Percentiles rank a stretch among this genome's conserved stretches.
phyloP scores from a whole-genome alignment of 2,113 vertebrate genomes.

The Struthio camelus region DNA sequence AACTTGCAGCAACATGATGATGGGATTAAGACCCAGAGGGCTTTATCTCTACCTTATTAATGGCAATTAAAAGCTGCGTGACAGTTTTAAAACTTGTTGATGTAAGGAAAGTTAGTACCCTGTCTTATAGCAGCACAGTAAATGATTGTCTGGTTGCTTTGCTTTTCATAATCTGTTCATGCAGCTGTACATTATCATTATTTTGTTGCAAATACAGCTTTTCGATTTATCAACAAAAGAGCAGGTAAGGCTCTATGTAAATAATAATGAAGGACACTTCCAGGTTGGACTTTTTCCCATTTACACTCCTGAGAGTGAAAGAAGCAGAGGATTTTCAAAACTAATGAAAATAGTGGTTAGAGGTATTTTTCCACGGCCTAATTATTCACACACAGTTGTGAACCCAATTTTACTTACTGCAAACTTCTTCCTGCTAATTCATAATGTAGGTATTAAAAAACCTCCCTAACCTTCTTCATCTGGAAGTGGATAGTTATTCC shows the following conservation, averaged over 20 bases:
- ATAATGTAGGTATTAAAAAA: neutral
- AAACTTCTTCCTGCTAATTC: neutral
- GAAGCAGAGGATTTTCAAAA: conserved; percentile 30
- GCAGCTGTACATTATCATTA: conserved; percentile 68
- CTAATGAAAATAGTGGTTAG: neutral
- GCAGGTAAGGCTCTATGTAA: conserved; percentile 65
- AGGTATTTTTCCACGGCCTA: neutral
- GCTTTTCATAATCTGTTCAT: conserved; percentile 48
- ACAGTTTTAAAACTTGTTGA: conserved; percentile 66
- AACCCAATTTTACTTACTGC: neutral
- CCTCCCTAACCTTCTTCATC: neutral
- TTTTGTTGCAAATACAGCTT: conserved; percentile 69
- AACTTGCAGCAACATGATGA: conserved; percentile 53
- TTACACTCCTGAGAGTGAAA: neutral
- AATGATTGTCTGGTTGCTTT: conserved; percentile 63
- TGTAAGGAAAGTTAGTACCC: conserved; percentile 58
- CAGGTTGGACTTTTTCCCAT: conserved; percentile 43
- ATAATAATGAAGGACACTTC: conserved; percentile 67
- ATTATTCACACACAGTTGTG: neutral
- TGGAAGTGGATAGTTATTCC: neutral
- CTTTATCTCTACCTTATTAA: conserved; percentile 71
- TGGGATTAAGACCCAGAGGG: conserved; percentile 65
- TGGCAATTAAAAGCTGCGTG: conserved; percentile 69
- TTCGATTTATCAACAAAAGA: conserved; percentile 68
- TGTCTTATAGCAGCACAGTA: conserved; percentile 17